These are phyloP conservation scores for Nematolebias whitei DNA, from an alignment of 2,113 vertebrate genomes.

Conservation along the genomic window DNA sequence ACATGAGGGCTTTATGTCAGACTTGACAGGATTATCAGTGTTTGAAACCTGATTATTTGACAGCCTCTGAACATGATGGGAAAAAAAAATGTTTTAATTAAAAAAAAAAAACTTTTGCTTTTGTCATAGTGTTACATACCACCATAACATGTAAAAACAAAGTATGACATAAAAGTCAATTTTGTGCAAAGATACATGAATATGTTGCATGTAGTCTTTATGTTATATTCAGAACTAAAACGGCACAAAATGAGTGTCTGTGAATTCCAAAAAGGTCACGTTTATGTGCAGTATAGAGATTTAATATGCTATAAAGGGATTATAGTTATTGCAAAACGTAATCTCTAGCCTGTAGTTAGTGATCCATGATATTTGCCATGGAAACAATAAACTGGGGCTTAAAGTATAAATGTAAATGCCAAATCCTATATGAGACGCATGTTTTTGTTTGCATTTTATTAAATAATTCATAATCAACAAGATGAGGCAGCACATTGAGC, in stretches of 20 bases:
- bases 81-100: neutral
- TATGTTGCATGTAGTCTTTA: too few species aligned
- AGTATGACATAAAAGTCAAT: too few species aligned
- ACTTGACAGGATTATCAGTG: neutral
- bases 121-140: too few species aligned
- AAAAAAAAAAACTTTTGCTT: too few species aligned
- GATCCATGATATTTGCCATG: neutral
- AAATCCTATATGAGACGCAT: neutral
- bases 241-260: neutral
- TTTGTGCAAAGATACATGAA: too few species aligned
- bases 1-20: neutral
- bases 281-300: neutral
- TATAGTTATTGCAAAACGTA: neutral
- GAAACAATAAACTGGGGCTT: neutral
- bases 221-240: neutral
- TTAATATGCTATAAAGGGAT: neutral
- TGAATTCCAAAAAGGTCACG: neutral
- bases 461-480: too few species aligned
- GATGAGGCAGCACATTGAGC: too few species aligned
- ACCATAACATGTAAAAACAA: too few species aligned
- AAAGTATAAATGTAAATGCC: neutral
- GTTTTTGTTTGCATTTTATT: too few species aligned
- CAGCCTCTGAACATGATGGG: neutral
- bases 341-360: neutral
- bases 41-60: neutral